Conservation (phyloP, 35 echinoderm and acorn worm genomes). For the Lytechinus pictus region DNA sequence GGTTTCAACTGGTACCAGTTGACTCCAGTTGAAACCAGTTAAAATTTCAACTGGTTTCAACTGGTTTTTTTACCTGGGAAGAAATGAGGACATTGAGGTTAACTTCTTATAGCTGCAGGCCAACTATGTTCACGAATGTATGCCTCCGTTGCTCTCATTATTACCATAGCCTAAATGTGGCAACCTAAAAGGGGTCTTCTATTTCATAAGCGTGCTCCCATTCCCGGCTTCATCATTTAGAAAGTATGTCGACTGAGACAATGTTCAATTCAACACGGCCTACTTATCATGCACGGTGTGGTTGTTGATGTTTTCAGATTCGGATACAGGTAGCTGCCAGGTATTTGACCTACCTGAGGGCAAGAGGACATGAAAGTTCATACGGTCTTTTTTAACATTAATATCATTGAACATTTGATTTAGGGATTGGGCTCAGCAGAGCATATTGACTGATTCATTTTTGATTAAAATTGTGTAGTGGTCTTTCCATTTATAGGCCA, state of each 20-base stretch:
- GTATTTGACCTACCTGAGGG: background rate
- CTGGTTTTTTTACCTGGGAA: too few relatives aligned
- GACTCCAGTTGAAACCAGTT: too few relatives aligned
- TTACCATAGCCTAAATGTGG: background rate
- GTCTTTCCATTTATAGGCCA: too few relatives aligned
- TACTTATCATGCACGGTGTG: background rate
- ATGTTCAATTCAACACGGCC: background rate
- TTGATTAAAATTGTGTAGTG: too few relatives aligned
- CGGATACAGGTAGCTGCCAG: background rate
- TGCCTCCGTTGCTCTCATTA: background rate
- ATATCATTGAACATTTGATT: too few relatives aligned
- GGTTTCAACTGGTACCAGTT: too few relatives aligned
- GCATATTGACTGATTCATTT: too few relatives aligned
- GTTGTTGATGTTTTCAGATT: background rate
- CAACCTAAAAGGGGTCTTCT: background rate
- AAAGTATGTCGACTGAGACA: conserved; percentile 1
- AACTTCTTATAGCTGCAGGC: background rate
- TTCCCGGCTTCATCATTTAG: background rate
- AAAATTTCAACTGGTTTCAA: too few relatives aligned
- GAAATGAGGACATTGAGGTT: conserved; percentile 1
- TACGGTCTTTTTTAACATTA: background rate
- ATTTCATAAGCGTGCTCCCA: conserved; percentile 17
- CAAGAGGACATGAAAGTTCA: background rate
- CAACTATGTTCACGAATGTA: background rate
- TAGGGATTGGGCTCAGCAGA: too few relatives aligned